A percentile compares a stretch with the other conserved stretches of the same genome.
Conservation (phyloP, 2,113 vertebrate genomes). For the Vidua macroura region DNA sequence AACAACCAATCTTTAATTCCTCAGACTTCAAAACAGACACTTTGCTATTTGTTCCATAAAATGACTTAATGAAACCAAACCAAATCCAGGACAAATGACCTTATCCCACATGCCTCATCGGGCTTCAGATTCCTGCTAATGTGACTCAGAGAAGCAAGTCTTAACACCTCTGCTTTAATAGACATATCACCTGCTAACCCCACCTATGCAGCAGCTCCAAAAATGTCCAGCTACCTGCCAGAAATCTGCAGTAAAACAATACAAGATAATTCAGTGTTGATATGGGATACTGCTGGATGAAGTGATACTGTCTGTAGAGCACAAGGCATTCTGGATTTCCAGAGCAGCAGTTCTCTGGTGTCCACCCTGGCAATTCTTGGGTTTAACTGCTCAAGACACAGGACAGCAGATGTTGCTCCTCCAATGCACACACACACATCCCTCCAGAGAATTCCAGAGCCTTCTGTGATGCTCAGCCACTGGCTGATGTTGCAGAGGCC, state of each 20-base stretch:
- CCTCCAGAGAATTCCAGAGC: background rate
- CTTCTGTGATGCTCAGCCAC: background rate
- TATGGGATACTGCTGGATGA: background rate
- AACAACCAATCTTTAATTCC: background rate
- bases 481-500: background rate
- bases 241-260: background rate
- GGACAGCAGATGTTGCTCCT: background rate
- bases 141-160: constrained; percentile 23
- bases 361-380: background rate
- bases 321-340: background rate
- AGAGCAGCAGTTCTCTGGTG: background rate
- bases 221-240: background rate
- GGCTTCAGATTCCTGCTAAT: background rate
- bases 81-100: constrained; percentile 40
- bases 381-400: background rate
- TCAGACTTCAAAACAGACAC: background rate
- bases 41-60: background rate
- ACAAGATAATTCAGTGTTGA: background rate
- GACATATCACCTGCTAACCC: background rate
- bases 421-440: background rate
- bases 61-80: background rate
- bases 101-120: background rate
- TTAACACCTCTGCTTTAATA: background rate
- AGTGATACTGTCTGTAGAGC: background rate
- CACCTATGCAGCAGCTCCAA: background rate